These are phyloP conservation scores for Cynodonichthys magdalenae DNA, from an alignment of 2,797 vertebrate species.

Conservation along the genomic window DNA sequence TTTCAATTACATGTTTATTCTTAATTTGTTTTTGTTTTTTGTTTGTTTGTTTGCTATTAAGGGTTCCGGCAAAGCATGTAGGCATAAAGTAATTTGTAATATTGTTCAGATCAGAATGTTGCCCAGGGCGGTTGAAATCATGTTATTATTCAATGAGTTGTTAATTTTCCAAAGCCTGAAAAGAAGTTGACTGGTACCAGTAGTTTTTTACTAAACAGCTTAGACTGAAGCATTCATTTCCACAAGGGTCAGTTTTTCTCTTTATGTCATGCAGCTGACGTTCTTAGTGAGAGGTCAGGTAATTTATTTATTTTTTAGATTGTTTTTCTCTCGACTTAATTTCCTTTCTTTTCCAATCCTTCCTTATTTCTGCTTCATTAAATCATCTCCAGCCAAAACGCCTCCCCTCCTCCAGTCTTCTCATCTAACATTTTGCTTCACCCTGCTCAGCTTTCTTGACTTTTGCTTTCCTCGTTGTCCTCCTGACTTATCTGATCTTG, in stretches of 20 bases:
- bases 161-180: constrained; percentile 31
- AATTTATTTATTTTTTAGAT: constrained; percentile 2
- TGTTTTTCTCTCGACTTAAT: constrained; percentile 24
- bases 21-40: too few species aligned
- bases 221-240: constrained; percentile 31
- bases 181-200: constrained; percentile 25
- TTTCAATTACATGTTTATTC: too few species aligned
- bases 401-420: constrained; percentile 18
- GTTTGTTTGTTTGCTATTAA: too few species aligned
- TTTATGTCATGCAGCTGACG: constrained; percentile 23
- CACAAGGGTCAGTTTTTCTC: constrained; percentile 29
- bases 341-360: constrained; percentile 14
- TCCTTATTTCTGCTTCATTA: neutral
- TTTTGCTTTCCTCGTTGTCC: constrained; percentile 17
- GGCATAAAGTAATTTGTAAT: constrained; percentile 22
- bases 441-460: constrained; percentile 19
- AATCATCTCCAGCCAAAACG: constrained; percentile 4
- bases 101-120: constrained; percentile 32
- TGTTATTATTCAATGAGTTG: constrained; percentile 52
- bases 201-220: constrained; percentile 12
- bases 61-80: neutral
- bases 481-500: constrained; percentile 31
- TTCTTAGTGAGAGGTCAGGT: too few species aligned
- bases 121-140: constrained; percentile 33
- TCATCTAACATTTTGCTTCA: constrained; percentile 2